Conservation (phyloP, 1,140 invertebrate genomes). For the Drosophila seguyi region DNA sequence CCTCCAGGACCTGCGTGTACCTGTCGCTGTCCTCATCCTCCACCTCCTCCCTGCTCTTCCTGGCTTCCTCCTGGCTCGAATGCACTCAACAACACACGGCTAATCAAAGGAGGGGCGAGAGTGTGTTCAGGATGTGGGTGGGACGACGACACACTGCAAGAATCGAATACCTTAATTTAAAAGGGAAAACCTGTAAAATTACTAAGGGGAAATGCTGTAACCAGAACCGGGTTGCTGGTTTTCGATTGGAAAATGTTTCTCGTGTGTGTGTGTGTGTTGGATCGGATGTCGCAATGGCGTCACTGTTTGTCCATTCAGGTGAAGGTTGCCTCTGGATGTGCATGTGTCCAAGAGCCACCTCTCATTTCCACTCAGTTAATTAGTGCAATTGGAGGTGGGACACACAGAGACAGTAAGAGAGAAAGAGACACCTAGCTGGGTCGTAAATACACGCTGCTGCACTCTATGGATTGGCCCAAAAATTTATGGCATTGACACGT, state of each 20-base stretch:
- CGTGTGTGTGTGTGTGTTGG: too few relatives aligned
- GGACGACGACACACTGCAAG: background rate
- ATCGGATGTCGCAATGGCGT: conserved; percentile 54
- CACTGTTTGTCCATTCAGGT: conserved; percentile 55
- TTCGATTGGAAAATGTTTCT: conserved; percentile 43
- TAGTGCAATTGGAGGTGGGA: conserved; percentile 46
- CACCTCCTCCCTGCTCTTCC: background rate
- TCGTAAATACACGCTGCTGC: conserved; percentile 45
- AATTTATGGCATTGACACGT: conserved; percentile 54
- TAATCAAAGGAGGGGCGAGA: conserved; percentile 33
- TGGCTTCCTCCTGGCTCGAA: conserved; percentile 1
- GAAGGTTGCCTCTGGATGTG: conserved; percentile 36
- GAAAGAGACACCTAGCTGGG: background rate
- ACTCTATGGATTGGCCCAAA: conserved; percentile 49
- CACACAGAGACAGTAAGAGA: too few relatives aligned
- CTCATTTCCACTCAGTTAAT: conserved; percentile 40
- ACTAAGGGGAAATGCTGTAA: too few relatives aligned
- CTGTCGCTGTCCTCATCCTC: background rate
- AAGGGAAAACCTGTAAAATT: too few relatives aligned
- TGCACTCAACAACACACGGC: conserved; percentile 43
- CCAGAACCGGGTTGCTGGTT: too few relatives aligned
- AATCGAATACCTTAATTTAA: background rate
- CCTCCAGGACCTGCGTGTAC: background rate
- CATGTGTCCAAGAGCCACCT: conserved; percentile 5
- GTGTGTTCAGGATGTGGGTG: background rate